Evolutionary conservation across 1,140 invertebrate genomes (phyloP), one percentile per base, ranked within the genome.

Genomic region (Drosophila eugracilis): DNA sequence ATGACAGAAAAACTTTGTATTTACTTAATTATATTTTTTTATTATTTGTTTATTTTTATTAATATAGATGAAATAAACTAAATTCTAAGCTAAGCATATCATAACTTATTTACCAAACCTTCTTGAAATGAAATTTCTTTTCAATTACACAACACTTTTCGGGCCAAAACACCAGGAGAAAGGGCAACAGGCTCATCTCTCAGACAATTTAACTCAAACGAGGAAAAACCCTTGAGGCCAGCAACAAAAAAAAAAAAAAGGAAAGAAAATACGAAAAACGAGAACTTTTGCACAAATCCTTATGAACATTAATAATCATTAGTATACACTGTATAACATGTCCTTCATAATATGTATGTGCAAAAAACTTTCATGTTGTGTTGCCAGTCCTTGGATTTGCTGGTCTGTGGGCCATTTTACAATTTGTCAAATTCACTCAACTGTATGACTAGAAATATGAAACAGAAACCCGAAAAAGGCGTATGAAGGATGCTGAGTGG

Each of bases 381-480:
- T 44, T 22, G 24, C 37, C 52, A 28, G 39, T 65, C 30, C 26
- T 30, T 21, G 45, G 54, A 30, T 41, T 37, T 37, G n/a, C 39
- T 72, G 48, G 65, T 49, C 57, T 81, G 60, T 63, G 36, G 34
- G 73, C 55, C 80, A 77, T 70, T 75, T 75, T 66, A 86, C 75
- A 83, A 86, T 86, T 86, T 86, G 83, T 86, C 83, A 83, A 86
- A 86, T 78, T 88, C 74, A 88, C 65, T 86, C 83, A 88, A 75
- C 77, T 88, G 77, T 55, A 58, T 75, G 63, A 77, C 37, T 49
- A 59, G 73, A 70, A 71, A 80, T 75, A 75, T 75, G 77, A 80
- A 75, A 58, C 58, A 50, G 39, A 63, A 62, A 42, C 24, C 55
- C 39, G 1, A 34, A 45, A 59, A 75, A 59, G 42, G 39, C 19